A percentile compares a stretch with the other conserved stretches of the same genome.
Conservation (phyloP, 35 echinoderm and acorn worm genomes). For the Lytechinus pictus region DNA sequence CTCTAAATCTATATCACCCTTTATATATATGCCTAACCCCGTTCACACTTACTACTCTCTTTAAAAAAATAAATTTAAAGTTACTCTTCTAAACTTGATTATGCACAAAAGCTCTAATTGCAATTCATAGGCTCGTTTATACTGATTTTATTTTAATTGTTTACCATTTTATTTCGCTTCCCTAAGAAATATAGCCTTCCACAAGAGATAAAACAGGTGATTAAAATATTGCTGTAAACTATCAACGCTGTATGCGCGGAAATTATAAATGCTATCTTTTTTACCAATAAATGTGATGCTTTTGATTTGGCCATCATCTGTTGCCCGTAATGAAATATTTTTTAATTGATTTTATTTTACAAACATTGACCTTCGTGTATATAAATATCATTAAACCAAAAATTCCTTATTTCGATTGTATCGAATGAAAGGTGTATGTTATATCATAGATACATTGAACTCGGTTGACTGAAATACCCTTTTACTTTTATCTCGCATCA, state of each 20-base stretch:
- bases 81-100: background rate
- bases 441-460: background rate
- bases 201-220: background rate
- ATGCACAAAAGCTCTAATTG: background rate
- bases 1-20: background rate
- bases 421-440: background rate
- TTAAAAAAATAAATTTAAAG: background rate
- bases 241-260: background rate
- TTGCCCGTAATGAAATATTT: too few relatives aligned
- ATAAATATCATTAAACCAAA: too few relatives aligned
- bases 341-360: too few relatives aligned
- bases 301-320: too few relatives aligned
- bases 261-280: too few relatives aligned
- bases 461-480: background rate
- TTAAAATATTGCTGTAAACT: background rate
- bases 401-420: too few relatives aligned
- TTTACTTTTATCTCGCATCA: background rate
- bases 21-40: background rate
- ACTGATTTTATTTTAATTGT: too few relatives aligned
- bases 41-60: background rate
- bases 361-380: too few relatives aligned
- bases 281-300: too few relatives aligned
- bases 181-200: background rate
- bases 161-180: too few relatives aligned
- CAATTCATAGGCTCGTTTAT: too few relatives aligned